These are phyloP conservation scores for Lepidostoma basale DNA, from an alignment of 1,140 invertebrate genomes.

Conservation along the genomic window DNA sequence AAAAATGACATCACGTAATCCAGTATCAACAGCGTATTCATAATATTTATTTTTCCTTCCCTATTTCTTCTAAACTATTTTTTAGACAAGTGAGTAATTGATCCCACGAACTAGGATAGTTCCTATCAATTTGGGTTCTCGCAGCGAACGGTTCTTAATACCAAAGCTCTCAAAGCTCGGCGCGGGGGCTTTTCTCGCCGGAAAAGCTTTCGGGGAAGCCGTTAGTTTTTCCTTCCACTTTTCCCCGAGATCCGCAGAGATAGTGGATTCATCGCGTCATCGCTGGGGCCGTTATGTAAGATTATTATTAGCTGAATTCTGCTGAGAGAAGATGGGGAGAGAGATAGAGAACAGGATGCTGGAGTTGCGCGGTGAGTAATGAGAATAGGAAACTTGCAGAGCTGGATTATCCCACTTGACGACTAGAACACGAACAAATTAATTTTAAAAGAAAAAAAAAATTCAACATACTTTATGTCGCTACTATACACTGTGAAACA, in stretches of 20 bases:
- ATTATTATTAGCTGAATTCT: slow-evolving; percentile 9
- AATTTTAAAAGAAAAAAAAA: no score
- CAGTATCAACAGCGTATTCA: no score
- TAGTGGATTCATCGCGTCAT: slow-evolving; percentile 12
- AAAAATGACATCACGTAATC: no score
- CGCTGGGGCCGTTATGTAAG: not conserved
- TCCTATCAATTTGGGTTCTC: slow-evolving; percentile 3
- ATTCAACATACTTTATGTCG: no score
- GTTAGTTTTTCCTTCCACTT: slow-evolving; percentile 13
- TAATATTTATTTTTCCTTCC: no score
- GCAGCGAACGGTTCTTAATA: not conserved
- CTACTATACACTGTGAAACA: no score
- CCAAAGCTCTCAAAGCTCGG: slow-evolving; percentile 1
- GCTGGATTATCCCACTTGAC: no score
- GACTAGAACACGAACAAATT: no score
- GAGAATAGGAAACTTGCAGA: no score
- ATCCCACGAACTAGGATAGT: not conserved
- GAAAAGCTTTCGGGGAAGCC: slow-evolving; percentile 9
- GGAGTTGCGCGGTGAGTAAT: not conserved
- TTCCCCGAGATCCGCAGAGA: not conserved
- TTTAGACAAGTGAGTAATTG: slow-evolving; percentile 1
- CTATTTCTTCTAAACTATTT: no score
- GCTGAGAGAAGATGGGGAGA: not conserved
- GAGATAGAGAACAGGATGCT: not conserved
- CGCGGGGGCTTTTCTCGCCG: not conserved